Base-by-base conservation (phyloP, 2,888 invertebrate species). In the Cryptocheilus praepositus region DNA sequence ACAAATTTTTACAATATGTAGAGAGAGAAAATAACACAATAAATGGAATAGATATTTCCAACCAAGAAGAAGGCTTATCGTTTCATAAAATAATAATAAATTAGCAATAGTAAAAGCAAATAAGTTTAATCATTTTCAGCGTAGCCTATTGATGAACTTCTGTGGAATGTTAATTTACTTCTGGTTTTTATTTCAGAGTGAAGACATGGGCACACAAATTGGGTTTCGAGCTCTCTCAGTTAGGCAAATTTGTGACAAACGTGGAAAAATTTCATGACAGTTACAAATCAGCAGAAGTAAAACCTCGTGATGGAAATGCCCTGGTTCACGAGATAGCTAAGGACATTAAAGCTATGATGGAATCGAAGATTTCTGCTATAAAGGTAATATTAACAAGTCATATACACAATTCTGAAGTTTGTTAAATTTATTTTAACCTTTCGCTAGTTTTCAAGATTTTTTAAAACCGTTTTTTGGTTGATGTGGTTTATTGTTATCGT, bases 331-430 rank as follows among this genome's bases (percentile, higher is more conserved):
- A 95, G 73, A 96, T 97, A 90, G 93, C 95, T 11, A 93, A 94
- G 76, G 95, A 96, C 81, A 94, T 98, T 67, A 94, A 94, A 83
- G 93, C 93, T 61, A 96, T 97, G 95, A 95, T 96, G 93, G 94
- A 95, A 75, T 92, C 94, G 51, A 96, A 96, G 91, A 94, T 96
- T 71, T 94, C 95, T 78, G 96, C 97, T 11, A 95, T 97, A 36
- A 93, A 93, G 90, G 94, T 94, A 89, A 16, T 21, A 5, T 36
- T 11, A n/a, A 2, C 0, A 8, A 36, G 7, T 36, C 46, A 25
- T 25, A 5, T n/a, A n/a, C n/a, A n/a, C n/a, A n/a, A n/a, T n/a
- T n/a, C n/a, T n/a, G n/a, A n/a, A n/a, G n/a, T n/a, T n/a, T n/a
- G n/a, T n/a, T n/a, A n/a, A n/a, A n/a, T n/a, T n/a, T n/a, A n/a